Base-by-base conservation (phyloP, 2,888 invertebrate species). In the Drosophila parthenogenetica region DNA sequence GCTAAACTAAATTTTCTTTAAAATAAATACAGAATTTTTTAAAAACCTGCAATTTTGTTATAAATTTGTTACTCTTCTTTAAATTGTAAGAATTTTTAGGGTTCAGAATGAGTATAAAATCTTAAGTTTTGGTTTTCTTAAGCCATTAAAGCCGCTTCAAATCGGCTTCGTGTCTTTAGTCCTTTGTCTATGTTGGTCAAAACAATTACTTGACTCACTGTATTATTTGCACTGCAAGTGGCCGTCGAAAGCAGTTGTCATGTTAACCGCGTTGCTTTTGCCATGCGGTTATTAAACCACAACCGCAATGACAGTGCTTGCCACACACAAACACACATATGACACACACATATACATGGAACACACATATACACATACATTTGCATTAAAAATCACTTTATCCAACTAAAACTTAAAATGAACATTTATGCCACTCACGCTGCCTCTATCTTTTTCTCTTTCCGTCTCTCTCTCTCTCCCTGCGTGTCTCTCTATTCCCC, bases 251-350 rank as follows among this genome's bases (percentile, higher is more conserved):
- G 65, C 35, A 65, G 51, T 64, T 64, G 49, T 16, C 71, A 53
- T 7, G 49, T 49, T 19, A 17, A 35, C 19, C 32, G 8, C 63
- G 40, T 65, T 67, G 53, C 40, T 35, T 35, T 35, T 13, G 66
- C 67, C 64, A 64, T 81, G 81, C 57, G 81, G 81, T 48, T 68
- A 63, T 22, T 62, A 59, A 49, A 71, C 77, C 73, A 66, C 80
- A 77, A 72, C 75, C 79, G 62, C 82, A 85, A 69, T 32, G 51
- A 37, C 37, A 55, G 7, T 51, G 17, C 8, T 49, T 19, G n/a
- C 49, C 29, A 48, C n/a, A 53, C 3, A 13, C 11, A 11, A 14
- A 37, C 13, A 13, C 13, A 46, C 14, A n/a, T n/a, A n/a, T n/a
- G n/a, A 25, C 37, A 37, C 35, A 14, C 37, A 55, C 17, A 45